Base-by-base conservation (phyloP, 2,888 invertebrate genomes). In the Ochropleura plecta region DNA sequence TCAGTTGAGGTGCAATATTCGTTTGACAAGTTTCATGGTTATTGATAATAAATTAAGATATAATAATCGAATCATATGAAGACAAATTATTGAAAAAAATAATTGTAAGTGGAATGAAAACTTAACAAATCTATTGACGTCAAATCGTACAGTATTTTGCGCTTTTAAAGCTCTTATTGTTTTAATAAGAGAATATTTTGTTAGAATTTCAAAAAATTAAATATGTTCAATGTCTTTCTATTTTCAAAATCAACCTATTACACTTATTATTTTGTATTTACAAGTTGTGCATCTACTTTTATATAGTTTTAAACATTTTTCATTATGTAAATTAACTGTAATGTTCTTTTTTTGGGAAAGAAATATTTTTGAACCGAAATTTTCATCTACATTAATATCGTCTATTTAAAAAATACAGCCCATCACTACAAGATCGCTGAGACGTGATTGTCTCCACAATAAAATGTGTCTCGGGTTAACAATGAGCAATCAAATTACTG, bases 401-500 rank as follows among this genome's bases (percentile, higher is more conserved):
- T 73, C 18, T 6, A 12, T 44, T 12, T 8, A 5, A 70, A 60
- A 62, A n/a, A 44, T 14, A 14, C n/a, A 62, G 7, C 44, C n/a
- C 87, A 60, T 80, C 89, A 64, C 86, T 86, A 85, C 20, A 51
- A 70, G 77, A 86, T 88, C 89, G 85, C 82, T 87, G 89, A 90
- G 91, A 91, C 90, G 88, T 91, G 93, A 93, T 95, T 92, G 94
- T 94, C 93, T 94, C 90, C 91, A 90, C 91, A 93, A 93, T 94
- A 94, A 95, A 95, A 95, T 93, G 89, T 93, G 92, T 92, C 91
- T 92, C 90, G 91, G 88, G 87, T 88, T 94, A 90, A 96, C 96
- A 96, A 96, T 96, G 95, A 93, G 93, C 95, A 93, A 96, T 96
- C 96, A 95, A 95, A 95, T 95, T 92, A 94, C 93, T 92, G 94